A percentile compares a stretch with the other conserved stretches of the same genome.
These are phyloP conservation scores for Solenopsis fugax DNA, from an alignment of 1,140 invertebrate species.

Conservation along the genomic window DNA sequence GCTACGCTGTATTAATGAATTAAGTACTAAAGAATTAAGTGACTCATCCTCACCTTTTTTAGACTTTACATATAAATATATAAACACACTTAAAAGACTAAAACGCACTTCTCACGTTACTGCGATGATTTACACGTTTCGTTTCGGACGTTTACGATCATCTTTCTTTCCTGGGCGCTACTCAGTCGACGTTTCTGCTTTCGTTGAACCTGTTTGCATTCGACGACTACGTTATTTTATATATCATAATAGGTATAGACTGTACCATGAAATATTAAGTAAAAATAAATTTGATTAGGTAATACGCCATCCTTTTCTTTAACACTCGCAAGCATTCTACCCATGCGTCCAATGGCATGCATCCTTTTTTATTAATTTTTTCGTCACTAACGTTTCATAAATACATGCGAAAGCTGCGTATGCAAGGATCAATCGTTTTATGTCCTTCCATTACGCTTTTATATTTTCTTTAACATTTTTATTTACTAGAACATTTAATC, in stretches of 20 bases:
- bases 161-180: constrained; percentile 77
- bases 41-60: constrained; percentile 80
- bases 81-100: constrained; percentile 78
- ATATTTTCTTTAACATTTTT: neutral
- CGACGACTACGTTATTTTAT: constrained; percentile 86
- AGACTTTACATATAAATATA: constrained; percentile 84
- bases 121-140: constrained; percentile 48
- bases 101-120: constrained; percentile 79
- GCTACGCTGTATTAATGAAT: constrained; percentile 83
- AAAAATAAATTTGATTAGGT: constrained; percentile 88
- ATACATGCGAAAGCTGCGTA: neutral
- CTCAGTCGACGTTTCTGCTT: constrained; percentile 78
- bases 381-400: neutral
- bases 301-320: constrained; percentile 74
- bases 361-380: neutral
- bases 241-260: constrained; percentile 87
- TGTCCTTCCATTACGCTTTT: neutral
- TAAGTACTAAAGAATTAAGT: constrained; percentile 82
- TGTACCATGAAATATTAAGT: constrained; percentile 87
- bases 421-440: neutral
- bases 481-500: neutral
- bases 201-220: constrained; percentile 81
- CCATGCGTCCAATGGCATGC: neutral
- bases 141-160: constrained; percentile 68
- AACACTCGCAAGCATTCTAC: neutral